These are phyloP conservation scores for Erebia aethiops DNA, from an alignment of 2,888 invertebrate genomes.

Conservation along the genomic window DNA sequence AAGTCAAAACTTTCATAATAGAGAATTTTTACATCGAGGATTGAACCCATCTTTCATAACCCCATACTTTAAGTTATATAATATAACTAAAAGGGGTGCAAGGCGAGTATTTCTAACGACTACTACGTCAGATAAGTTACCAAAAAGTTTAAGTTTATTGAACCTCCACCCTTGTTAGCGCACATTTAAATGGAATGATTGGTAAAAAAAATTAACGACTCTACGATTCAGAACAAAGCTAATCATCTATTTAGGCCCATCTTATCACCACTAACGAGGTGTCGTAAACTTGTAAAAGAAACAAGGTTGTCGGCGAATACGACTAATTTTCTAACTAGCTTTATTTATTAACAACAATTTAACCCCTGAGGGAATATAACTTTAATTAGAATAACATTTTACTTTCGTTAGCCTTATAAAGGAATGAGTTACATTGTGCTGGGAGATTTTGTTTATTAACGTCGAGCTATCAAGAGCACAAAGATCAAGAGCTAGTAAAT, in stretches of 20 bases:
- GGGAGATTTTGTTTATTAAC: conserved; percentile 11
- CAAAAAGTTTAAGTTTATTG: conserved; percentile 10
- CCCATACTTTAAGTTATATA: no score
- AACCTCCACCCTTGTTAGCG: conserved; percentile 1
- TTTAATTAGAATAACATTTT: conserved; percentile 36
- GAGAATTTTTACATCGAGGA: no score
- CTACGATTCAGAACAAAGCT: conserved; percentile 67
- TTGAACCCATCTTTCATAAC: no score
- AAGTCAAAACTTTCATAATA: no score
- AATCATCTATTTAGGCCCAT: conserved; percentile 74
- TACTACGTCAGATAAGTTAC: neutral
- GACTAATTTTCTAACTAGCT: conserved; percentile 62
- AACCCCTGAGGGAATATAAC: conserved; percentile 50
- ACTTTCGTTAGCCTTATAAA: conserved; percentile 20
- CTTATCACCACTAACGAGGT: conserved; percentile 76
- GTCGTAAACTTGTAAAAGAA: conserved; percentile 74
- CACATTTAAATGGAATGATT: conserved; percentile 28
- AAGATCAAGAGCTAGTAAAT: neutral
- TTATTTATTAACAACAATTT: conserved; percentile 61
- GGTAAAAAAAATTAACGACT: conserved; percentile 39
- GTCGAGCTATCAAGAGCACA: neutral
- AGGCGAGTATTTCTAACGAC: neutral
- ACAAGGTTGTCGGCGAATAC: conserved; percentile 64
- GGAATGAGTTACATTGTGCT: conserved; percentile 17
- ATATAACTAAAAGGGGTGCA: no score